These are phyloP conservation scores for Brotogeris chrysoptera DNA, from an alignment of 2,797 vertebrate species.

Conservation along the genomic window DNA sequence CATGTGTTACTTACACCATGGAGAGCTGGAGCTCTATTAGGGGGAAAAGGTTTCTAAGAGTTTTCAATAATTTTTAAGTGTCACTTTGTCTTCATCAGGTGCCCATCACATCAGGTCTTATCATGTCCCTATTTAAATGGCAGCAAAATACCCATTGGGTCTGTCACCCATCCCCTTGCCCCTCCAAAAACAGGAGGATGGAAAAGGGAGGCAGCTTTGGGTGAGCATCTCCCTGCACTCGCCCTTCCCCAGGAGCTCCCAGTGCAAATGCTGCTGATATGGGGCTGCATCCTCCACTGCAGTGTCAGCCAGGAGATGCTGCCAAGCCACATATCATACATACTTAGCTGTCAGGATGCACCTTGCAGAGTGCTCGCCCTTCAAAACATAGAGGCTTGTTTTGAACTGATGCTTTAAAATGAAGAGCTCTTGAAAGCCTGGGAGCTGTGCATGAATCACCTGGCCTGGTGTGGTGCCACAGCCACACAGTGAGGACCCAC, in stretches of 20 bases:
- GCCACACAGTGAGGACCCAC: accelerated
- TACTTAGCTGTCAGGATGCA: background rate
- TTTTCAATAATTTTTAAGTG: background rate
- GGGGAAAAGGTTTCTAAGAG: background rate
- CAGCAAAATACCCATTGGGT: background rate
- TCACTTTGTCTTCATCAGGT: background rate
- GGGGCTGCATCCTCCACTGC: background rate
- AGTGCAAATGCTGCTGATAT: accelerated
- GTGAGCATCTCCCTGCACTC: background rate
- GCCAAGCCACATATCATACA: background rate
- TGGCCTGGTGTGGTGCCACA: background rate
- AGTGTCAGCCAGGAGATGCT: accelerated
- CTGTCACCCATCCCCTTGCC: background rate
- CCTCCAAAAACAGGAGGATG: background rate
- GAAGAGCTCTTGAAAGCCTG: background rate
- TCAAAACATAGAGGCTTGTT: background rate
- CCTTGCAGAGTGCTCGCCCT: background rate
- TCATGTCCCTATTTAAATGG: background rate
- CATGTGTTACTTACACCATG: background rate
- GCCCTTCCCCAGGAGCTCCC: background rate
- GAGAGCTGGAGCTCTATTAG: background rate
- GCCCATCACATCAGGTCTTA: background rate
- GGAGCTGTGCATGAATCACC: background rate
- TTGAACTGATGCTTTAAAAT: background rate
- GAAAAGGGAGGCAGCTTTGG: background rate